phyloP scores from a whole-genome alignment of 2,888 invertebrate genomes.

The Cecidostiba fungosa region DNA sequence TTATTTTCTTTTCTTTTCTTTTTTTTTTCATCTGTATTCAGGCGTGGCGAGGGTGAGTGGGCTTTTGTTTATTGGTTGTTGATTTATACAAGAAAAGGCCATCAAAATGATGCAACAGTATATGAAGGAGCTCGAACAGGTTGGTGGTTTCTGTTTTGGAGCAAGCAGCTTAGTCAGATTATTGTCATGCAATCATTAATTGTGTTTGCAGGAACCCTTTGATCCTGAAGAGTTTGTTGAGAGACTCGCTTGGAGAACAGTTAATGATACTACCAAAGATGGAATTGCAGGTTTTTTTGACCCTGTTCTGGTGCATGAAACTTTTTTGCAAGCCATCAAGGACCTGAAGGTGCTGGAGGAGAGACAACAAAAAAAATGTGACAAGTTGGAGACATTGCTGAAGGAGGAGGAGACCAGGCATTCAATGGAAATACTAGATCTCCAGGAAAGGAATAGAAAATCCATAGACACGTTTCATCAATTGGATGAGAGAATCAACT shows the following conservation, averaged over 20 bases:
- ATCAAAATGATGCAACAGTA: conserved; percentile 93
- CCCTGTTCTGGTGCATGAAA: conserved; percentile 92
- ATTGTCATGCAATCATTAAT: conserved; percentile 14
- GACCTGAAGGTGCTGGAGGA: conserved; percentile 90
- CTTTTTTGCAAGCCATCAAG: conserved; percentile 96
- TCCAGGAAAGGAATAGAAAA: conserved; percentile 93
- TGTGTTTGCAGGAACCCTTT: conserved; percentile 90
- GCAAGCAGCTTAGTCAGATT: conserved; percentile 23
- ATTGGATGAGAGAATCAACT: conserved; percentile 96
- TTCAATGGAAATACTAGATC: conserved; percentile 89
- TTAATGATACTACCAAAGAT: conserved; percentile 86
- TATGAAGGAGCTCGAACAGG: conserved; percentile 93
- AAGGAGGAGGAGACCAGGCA: conserved; percentile 93
- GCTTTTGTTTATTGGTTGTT: neutral
- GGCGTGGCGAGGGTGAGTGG: neutral
- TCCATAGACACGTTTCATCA: conserved; percentile 95
- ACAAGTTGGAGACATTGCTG: conserved; percentile 88
- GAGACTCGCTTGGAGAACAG: conserved; percentile 96
- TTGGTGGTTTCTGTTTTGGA: conserved; percentile 75
- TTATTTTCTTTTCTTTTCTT: conserved; percentile 18
- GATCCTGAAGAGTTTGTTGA: conserved; percentile 99
- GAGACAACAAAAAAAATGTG: conserved; percentile 92
- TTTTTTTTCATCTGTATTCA: neutral
- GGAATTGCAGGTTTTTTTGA: conserved; percentile 88
- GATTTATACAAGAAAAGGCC: neutral